Base-by-base conservation (phyloP, 2,888 invertebrate species). In the Nomada flava region DNA sequence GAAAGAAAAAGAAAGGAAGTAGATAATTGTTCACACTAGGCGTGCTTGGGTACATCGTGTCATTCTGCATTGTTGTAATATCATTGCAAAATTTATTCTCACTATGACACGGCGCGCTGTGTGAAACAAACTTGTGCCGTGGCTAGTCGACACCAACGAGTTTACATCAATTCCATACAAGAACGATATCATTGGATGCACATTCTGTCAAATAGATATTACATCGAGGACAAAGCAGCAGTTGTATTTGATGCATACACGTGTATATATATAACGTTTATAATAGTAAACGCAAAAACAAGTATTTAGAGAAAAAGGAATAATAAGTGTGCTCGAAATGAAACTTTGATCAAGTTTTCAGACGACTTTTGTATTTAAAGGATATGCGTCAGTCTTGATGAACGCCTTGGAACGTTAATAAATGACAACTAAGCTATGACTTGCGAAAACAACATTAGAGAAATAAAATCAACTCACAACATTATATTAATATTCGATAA, bases 1-100 rank as follows among this genome's bases (percentile, higher is more conserved):
- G 20, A 72, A 60, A n/a, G 15, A 53, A 47, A 29, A 18, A 55
- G 13, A 53, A 26, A 69, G 36, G 13, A 65, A 65, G 74, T 13
- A 18, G 29, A 65, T 65, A 50, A 63, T 63, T 72, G 76, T 72
- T 75, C 72, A 79, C 62, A 85, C 79, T 85, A 76, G 85, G 82
- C 85, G 83, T 79, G 85, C 85, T 85, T 74, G 75, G 83, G 60
- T 79, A 79, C 62, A 77, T 79, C 77, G 74, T 85, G 71, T 65
- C 72, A 55, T 83, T 72, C 55, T 55, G 76, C 78, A 57, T 50
- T 57, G 72, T 83, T 62, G 23, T 60, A 55, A 50, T 68, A 69
- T 75, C 65, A 18, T 59, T 63, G 62, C 52, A 77, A 73, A 18
- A 52, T 60, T 73, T n/a, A 26, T 64, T 57, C n/a, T 60, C 47